Evolutionary conservation across 2,113 vertebrate species (phyloP).

Genomic region (Plecotus auritus): DNA sequence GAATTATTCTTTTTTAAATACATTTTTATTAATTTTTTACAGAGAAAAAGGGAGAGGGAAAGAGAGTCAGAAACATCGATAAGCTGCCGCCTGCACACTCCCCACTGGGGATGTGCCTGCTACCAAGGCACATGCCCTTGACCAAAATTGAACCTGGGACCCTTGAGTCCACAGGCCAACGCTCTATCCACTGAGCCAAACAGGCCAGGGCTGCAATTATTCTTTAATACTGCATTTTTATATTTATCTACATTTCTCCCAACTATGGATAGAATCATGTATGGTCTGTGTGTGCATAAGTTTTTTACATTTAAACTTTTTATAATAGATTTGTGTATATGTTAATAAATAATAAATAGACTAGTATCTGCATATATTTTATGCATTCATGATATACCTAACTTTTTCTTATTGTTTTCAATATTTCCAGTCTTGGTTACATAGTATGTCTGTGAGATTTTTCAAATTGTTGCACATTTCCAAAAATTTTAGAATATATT

Average conservation of each 20-base stretch:
- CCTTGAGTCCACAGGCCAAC: too few relatives aligned
- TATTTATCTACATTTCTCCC: neutral
- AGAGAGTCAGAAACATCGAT: too few relatives aligned
- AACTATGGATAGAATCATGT: neutral
- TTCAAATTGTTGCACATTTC: neutral
- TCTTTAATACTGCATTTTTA: neutral
- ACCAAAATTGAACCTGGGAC: too few relatives aligned
- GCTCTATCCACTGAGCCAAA: too few relatives aligned
- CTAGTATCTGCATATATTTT: neutral
- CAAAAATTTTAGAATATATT: neutral
- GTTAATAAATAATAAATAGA: neutral
- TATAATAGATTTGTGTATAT: neutral
- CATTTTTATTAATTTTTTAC: too few relatives aligned
- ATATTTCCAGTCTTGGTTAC: neutral
- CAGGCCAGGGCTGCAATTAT: neutral
- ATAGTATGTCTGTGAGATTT: neutral
- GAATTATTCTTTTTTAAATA: neutral
- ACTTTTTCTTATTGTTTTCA: neutral
- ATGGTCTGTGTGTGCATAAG: neutral
- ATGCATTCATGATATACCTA: neutral
- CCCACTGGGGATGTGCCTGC: too few relatives aligned
- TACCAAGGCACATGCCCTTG: too few relatives aligned
- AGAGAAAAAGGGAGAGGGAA: too few relatives aligned
- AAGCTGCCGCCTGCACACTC: too few relatives aligned
- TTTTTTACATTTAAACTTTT: neutral